These are phyloP conservation scores for Spilogale gracilis DNA, from an alignment of 2,113 vertebrate genomes.

Conservation along the genomic window DNA sequence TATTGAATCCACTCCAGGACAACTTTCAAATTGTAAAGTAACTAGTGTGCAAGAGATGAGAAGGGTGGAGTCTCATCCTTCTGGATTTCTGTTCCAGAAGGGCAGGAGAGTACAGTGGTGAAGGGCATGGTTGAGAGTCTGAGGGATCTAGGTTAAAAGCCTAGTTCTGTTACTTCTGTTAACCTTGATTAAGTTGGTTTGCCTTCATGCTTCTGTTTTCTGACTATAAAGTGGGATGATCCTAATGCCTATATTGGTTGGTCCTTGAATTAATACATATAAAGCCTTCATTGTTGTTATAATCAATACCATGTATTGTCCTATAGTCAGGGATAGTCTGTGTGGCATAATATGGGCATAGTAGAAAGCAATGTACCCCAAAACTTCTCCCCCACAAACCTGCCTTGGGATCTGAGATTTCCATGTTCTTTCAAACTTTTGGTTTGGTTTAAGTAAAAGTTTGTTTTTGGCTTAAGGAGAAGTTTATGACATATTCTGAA, in stretches of 20 bases:
- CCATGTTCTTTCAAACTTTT: not conserved
- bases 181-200: not conserved
- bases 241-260: not conserved
- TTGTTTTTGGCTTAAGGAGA: not conserved
- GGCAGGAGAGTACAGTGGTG: not conserved
- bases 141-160: not conserved
- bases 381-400: not conserved
- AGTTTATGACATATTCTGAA: not conserved
- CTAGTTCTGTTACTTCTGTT: not conserved
- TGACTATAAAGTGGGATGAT: not conserved
- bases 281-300: not conserved
- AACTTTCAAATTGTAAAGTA: not conserved
- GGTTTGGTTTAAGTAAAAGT: constrained; percentile 11
- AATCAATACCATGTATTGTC: not conserved
- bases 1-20: not conserved
- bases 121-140: not conserved
- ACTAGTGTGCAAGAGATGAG: not conserved
- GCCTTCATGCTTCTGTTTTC: not conserved
- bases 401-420: not conserved
- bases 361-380: not conserved
- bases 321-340: not conserved
- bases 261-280: not conserved
- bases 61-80: not conserved
- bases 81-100: not conserved
- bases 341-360: not conserved